These are phyloP conservation scores for Drosophila ananassae DNA, from an alignment of 1,140 invertebrate species.

Conservation along the genomic window DNA sequence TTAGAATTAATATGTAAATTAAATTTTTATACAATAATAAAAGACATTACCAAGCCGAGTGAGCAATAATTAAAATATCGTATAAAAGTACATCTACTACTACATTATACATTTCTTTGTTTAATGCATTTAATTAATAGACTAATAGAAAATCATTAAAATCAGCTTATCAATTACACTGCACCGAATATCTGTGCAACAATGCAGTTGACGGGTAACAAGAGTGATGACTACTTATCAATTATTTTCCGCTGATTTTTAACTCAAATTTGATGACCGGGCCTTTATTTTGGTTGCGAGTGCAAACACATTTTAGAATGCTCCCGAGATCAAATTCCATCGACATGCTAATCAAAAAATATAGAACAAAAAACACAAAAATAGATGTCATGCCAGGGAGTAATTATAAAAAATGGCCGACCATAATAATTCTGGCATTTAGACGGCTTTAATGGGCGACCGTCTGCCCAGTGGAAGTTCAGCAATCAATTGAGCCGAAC, in stretches of 20 bases:
- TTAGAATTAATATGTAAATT: neutral
- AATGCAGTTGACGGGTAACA: slow-evolving; percentile 12
- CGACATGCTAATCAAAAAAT: slow-evolving; percentile 2
- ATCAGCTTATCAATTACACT: slow-evolving; percentile 5
- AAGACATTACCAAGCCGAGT: neutral
- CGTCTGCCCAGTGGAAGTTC: slow-evolving; percentile 27
- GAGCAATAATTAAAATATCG: neutral
- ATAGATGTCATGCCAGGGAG: slow-evolving; percentile 15
- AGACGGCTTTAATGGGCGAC: slow-evolving; percentile 44
- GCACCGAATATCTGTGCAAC: slow-evolving; percentile 3
- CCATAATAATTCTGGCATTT: slow-evolving; percentile 32
- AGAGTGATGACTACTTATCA: slow-evolving; percentile 15
- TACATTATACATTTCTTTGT: neutral
- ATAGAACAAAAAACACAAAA: slow-evolving; percentile 5
- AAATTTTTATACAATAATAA: neutral
- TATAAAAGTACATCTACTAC: neutral
- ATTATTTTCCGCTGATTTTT: slow-evolving; percentile 14
- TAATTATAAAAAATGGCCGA: slow-evolving; percentile 56
- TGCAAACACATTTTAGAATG: slow-evolving; percentile 25
- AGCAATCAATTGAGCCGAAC: slow-evolving; percentile 78
- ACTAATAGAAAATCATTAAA: neutral
- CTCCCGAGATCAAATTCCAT: slow-evolving; percentile 35
- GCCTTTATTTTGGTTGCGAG: slow-evolving; percentile 14
- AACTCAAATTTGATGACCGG: slow-evolving; percentile 10
- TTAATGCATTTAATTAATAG: slow-evolving; percentile 2